Conservation (phyloP, 1,140 invertebrate genomes). For the Trichoplusia ni region DNA sequence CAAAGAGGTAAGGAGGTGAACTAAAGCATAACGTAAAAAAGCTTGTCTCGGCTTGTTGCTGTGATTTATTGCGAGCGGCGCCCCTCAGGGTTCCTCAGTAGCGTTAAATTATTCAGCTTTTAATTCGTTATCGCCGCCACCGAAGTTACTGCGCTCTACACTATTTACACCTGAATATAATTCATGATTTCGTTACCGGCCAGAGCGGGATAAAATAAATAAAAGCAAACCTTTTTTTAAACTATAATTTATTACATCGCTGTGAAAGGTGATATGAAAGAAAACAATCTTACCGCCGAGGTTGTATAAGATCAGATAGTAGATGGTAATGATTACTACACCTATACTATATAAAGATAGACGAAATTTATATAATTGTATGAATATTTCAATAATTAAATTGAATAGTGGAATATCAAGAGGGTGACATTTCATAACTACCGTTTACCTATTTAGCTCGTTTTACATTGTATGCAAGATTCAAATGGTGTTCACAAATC, state of each 20-base stretch:
- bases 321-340: no score
- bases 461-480: no score
- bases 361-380: no score
- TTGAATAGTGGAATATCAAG: no score
- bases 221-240: neutral
- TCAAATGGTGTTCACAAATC: no score
- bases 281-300: no score
- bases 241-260: constrained; percentile 3
- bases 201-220: neutral
- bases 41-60: constrained; percentile 66
- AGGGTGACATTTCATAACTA: no score
- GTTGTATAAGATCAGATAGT: no score
- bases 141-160: constrained; percentile 71
- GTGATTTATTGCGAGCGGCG: constrained; percentile 70
- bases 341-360: no score
- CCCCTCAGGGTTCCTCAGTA: constrained; percentile 67
- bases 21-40: constrained; percentile 77
- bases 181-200: constrained; percentile 47
- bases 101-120: constrained; percentile 81
- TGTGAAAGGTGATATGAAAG: neutral
- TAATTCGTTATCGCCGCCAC: constrained; percentile 79
- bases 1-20: constrained; percentile 70
- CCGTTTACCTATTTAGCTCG: no score
- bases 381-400: no score
- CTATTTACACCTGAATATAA: constrained; percentile 76